Conservation (phyloP, 2,113 vertebrate genomes). For the Muntiacus reevesi region DNA sequence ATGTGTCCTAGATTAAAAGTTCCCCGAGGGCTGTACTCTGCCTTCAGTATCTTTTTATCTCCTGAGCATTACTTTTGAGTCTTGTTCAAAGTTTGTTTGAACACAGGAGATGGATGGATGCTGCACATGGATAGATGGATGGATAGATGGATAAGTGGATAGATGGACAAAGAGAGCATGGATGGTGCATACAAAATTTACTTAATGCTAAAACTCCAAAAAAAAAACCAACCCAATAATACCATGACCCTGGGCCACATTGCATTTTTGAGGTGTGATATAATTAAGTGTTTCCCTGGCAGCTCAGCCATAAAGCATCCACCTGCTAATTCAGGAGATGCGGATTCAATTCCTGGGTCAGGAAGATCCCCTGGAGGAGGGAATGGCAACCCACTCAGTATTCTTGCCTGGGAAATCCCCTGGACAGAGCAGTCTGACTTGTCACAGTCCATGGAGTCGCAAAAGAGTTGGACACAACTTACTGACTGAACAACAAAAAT, state of each 20-base stretch:
- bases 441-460: background rate
- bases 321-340: background rate
- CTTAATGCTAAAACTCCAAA: background rate
- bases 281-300: background rate
- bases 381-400: background rate
- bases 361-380: background rate
- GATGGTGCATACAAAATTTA: background rate
- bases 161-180: background rate
- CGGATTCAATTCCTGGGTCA: fast-evolving
- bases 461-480: background rate
- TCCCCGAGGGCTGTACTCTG: background rate
- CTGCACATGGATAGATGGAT: background rate
- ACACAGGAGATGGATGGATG: background rate
- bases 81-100: background rate
- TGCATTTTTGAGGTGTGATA: background rate
- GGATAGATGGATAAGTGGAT: background rate
- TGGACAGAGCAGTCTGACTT: background rate
- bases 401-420: background rate
- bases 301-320: background rate
- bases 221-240: background rate
- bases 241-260: background rate
- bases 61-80: background rate
- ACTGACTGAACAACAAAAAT: background rate
- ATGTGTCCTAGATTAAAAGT: background rate
- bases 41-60: background rate